These are phyloP conservation scores for Cryptus viduatorius DNA, from an alignment of 2,888 invertebrate genomes.

Conservation along the genomic window DNA sequence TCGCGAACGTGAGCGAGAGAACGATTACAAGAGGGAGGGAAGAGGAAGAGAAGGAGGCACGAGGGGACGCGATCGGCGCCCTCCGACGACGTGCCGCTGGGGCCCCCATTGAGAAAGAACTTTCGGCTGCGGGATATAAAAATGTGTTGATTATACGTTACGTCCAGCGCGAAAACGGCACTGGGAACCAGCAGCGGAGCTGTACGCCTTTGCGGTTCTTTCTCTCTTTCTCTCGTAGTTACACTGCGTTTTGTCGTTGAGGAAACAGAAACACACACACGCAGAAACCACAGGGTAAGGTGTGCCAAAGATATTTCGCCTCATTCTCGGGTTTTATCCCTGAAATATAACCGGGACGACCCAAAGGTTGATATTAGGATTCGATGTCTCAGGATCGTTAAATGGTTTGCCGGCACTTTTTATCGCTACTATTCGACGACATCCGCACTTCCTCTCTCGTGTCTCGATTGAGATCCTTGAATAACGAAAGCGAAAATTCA, in stretches of 20 bases:
- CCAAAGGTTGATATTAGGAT: slow-evolving; percentile 62
- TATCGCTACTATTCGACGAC: slow-evolving; percentile 25
- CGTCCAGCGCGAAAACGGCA: slow-evolving; percentile 67
- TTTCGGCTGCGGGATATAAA: slow-evolving; percentile 83
- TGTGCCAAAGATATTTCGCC: slow-evolving; percentile 12
- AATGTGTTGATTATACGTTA: slow-evolving; percentile 85
- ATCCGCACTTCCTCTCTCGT: slow-evolving; percentile 19
- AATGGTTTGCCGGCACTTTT: slow-evolving; percentile 73
- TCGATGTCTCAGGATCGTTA: slow-evolving; percentile 76
- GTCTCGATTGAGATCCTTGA: slow-evolving; percentile 9
- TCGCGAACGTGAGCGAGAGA: slow-evolving; percentile 59
- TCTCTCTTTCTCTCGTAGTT: slow-evolving; percentile 6
- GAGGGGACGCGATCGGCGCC: slow-evolving; percentile 64
- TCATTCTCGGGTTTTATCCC: slow-evolving; percentile 23
- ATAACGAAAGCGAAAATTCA: slow-evolving; percentile 13
- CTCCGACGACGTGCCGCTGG: slow-evolving; percentile 58
- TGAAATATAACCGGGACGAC: slow-evolving; percentile 64
- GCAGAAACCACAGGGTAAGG: neutral
- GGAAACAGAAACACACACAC: slow-evolving; percentile 5
- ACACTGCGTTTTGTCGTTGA: slow-evolving; percentile 5
- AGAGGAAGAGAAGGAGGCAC: slow-evolving; percentile 44
- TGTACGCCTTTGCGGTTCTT: slow-evolving; percentile 29
- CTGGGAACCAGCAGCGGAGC: slow-evolving; percentile 30
- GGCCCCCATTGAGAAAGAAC: slow-evolving; percentile 82
- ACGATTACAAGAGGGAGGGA: slow-evolving; percentile 49